phyloP scores from a whole-genome alignment of 2,797 vertebrate genomes.

The Siniperca scherzeri region DNA sequence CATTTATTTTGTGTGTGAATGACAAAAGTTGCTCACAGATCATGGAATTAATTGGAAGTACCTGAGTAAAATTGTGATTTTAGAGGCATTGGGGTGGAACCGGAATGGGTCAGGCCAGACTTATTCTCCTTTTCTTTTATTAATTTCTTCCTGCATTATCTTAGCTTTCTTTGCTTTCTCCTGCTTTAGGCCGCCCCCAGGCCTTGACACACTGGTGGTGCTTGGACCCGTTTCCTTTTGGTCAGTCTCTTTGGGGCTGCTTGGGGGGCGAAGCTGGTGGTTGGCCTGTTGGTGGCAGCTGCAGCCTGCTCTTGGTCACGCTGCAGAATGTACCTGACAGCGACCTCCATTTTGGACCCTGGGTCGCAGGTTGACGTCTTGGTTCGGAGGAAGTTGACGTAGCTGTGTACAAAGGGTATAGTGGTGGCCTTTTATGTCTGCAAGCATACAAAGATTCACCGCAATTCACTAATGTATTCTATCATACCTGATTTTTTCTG shows the following conservation, averaged over 20 bases:
- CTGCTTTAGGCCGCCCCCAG: not conserved
- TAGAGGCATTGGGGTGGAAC: too few relatives aligned
- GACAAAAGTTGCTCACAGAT: too few relatives aligned
- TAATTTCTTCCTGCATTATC: too few relatives aligned
- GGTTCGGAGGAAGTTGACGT: not conserved
- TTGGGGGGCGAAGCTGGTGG: too few relatives aligned
- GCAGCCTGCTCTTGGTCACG: not conserved
- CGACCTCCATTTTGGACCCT: not conserved
- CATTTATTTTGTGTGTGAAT: too few relatives aligned
- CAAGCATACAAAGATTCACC: not conserved
- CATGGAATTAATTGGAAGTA: too few relatives aligned
- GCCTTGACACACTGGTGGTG: not conserved
- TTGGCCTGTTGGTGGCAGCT: not conserved
- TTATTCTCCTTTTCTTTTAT: too few relatives aligned
- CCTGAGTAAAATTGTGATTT: too few relatives aligned
- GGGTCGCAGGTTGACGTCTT: not conserved
- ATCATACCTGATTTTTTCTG: not conserved
- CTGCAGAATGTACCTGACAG: not conserved
- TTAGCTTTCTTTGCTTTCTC: too few relatives aligned
- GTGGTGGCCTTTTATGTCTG: not conserved
- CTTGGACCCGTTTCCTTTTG: not conserved
- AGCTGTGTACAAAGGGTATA: not conserved
- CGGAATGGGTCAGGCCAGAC: too few relatives aligned
- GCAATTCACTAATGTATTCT: not conserved
- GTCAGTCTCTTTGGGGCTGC: not conserved